These are phyloP conservation scores for Hypomesus transpacificus DNA, from an alignment of 2,113 vertebrate species.

Conservation along the genomic window DNA sequence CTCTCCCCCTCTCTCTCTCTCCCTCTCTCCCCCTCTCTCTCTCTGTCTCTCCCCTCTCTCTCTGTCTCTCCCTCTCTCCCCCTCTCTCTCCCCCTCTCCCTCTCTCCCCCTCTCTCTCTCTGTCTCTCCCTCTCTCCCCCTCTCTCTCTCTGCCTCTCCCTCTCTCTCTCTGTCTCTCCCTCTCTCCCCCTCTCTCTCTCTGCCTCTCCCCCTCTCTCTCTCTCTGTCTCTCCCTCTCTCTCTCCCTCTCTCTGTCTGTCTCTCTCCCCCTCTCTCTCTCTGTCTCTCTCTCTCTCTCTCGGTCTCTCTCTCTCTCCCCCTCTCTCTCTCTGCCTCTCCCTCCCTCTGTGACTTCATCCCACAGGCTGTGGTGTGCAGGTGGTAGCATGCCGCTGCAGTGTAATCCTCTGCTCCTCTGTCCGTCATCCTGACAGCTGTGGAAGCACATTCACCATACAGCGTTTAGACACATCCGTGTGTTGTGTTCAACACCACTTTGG, in stretches of 20 bases:
- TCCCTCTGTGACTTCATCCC: conserved; percentile 58
- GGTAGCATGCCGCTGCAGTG: conserved; percentile 74
- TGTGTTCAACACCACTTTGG: conserved; percentile 44
- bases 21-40: neutral
- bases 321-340: conserved; percentile 10
- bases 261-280: conserved; percentile 7
- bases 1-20: neutral
- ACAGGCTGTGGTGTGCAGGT: conserved; percentile 86
- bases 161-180: too few relatives aligned
- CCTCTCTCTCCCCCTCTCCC: conserved; percentile 11
- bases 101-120: conserved; percentile 67
- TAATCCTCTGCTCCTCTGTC: conserved; percentile 77
- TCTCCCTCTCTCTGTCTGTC: too few relatives aligned
- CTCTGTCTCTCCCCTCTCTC: conserved; percentile 8
- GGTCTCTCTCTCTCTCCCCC: conserved; percentile 12
- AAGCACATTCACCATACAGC: conserved; percentile 88
- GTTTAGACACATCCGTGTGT: conserved; percentile 58
- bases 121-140: too few relatives aligned
- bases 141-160: neutral
- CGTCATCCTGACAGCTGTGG: conserved; percentile 89
- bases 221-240: too few relatives aligned
- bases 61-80: conserved; percentile 5
- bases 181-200: too few relatives aligned
- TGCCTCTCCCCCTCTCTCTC: too few relatives aligned
- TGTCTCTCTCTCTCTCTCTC: too few relatives aligned